Conservation (phyloP, 2,888 invertebrate genomes). For the Tachystola acroxantha region DNA sequence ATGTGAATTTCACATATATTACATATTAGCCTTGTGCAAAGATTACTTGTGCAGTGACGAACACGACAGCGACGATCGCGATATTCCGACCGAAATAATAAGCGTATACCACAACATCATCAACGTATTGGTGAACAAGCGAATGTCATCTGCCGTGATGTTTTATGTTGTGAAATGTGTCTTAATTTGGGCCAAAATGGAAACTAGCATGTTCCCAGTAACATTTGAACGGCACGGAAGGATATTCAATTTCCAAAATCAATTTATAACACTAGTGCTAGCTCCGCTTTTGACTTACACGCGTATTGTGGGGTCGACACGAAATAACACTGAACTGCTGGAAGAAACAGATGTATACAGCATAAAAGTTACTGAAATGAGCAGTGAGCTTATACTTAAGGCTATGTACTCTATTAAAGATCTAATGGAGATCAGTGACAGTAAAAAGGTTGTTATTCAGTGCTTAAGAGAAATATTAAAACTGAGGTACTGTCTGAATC, state of each 20-base stretch:
- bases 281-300: constrained; percentile 24
- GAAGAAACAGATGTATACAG: constrained; percentile 18
- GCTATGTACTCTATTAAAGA: constrained; percentile 20
- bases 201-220: constrained; percentile 17
- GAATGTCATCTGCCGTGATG: constrained; percentile 20
- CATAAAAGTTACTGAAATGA: constrained; percentile 18
- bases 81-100: constrained; percentile 25
- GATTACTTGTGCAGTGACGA: not conserved
- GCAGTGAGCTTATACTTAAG: constrained; percentile 27
- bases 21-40: not conserved
- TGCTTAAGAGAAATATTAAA: constrained; percentile 25
- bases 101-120: constrained; percentile 23
- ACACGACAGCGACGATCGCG: constrained; percentile 14
- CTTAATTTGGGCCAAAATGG: constrained; percentile 28
- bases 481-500: constrained; percentile 25
- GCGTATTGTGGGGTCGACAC: not conserved
- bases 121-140: constrained; percentile 18
- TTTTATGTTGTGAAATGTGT: constrained; percentile 26
- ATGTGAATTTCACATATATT: not conserved
- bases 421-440: constrained; percentile 17
- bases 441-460: constrained; percentile 19
- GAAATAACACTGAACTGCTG: constrained; percentile 4
- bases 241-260: constrained; percentile 26
- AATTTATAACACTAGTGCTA: constrained; percentile 26
- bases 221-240: constrained; percentile 32